Base-by-base conservation (phyloP, 2,113 vertebrate species). In the Lepisosteus oculatus region DNA sequence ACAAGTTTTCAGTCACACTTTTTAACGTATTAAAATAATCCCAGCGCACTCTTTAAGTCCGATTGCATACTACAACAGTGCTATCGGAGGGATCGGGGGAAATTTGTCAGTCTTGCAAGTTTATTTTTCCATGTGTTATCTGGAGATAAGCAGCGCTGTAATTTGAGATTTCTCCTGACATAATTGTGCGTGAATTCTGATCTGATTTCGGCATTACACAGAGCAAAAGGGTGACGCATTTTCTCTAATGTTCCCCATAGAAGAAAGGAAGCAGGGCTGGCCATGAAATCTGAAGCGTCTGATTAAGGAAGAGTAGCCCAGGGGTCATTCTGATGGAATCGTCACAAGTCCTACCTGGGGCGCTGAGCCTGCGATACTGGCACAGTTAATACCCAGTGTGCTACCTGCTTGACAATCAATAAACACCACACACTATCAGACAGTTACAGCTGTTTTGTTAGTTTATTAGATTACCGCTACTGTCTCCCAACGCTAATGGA, bases 51-150 rank as follows among this genome's bases (percentile, higher is more conserved):
- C 85, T 91, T 93, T 89, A 29, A 91, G 90, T 87, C 92, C 87
- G 81, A 90, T 90, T 91, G 91, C 87, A 92, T 90, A 91, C 83
- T 86, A 92, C 79, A 92, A 90, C 89, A 86, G 90, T 83, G 79
- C 85, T 92, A 92, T 90, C 90, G 83, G 82, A 72, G 86, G 70
- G 78, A 94, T 93, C 89, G 72, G 85, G 77, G 77, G 75, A 77
- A 82, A 78, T 79, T 84, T 86, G 88, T 86, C 85, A 82, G 83
- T 84, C 79, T 73, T 83, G 80, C 81, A 91, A 87, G 87, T 87
- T 91, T 88, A 85, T 84, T 90, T 87, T 88, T 84, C 87, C 83
- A 85, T 86, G 72, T 93, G 90, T 83, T 90, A 91, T 93, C 90
- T 92, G 68, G 72, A 91, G 92, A 93, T 91, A 93, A 93, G 88